Evolutionary conservation across 2,888 invertebrate genomes (phyloP).

Genomic region (Cephus rjabovi): DNA sequence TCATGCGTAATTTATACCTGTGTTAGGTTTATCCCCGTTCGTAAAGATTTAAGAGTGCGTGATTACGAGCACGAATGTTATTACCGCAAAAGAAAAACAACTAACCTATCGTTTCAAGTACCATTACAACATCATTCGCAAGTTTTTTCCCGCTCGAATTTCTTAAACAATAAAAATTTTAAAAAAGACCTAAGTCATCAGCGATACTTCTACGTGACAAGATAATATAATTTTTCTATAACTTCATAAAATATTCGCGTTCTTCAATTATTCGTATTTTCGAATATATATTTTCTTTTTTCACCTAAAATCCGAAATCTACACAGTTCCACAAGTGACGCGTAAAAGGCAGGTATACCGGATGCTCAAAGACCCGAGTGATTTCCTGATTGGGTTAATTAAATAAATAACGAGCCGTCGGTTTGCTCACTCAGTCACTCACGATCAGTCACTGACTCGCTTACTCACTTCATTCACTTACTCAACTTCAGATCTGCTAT

Average conservation of each 20-base stretch:
- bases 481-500: not conserved
- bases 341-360: not conserved
- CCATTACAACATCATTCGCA: not conserved
- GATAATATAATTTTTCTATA: no score
- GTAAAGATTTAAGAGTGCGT: not conserved
- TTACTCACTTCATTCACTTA: conserved; percentile 6
- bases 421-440: conserved; percentile 10
- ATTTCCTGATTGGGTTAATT: conserved; percentile 24
- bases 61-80: not conserved
- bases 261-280: not conserved
- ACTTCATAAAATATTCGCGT: no score
- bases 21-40: not conserved
- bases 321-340: not conserved
- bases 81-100: not conserved
- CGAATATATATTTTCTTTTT: not conserved
- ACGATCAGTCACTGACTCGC: conserved; percentile 15
- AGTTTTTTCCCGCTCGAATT: not conserved
- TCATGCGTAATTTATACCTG: not conserved
- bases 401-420: conserved; percentile 24
- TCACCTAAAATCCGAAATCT: not conserved
- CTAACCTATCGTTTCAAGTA: not conserved
- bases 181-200: not conserved
- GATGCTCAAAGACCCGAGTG: not conserved
- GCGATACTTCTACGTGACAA: not conserved
- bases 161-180: not conserved